Percentiles rank a stretch among this genome's conserved stretches.
phyloP scores from a whole-genome alignment of 2,888 invertebrate genomes.

The Agapostemon virescens region DNA sequence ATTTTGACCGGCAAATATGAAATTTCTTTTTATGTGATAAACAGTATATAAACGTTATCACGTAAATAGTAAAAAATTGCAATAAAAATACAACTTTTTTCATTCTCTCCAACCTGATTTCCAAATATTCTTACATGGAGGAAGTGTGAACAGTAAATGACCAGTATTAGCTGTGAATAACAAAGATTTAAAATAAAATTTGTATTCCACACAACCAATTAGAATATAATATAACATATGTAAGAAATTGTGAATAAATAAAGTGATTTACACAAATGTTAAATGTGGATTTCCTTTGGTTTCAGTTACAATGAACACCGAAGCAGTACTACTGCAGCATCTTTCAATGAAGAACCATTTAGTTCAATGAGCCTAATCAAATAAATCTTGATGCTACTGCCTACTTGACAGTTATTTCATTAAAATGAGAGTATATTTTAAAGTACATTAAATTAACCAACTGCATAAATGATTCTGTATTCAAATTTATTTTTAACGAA shows the following conservation, averaged over 20 bases:
- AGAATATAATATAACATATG: conserved; percentile 21
- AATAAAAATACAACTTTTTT: conserved; percentile 70
- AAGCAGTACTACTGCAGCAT: conserved; percentile 61
- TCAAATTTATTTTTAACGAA: conserved; percentile 6
- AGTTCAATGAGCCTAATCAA: conserved; percentile 67
- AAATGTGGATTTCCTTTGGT: conserved; percentile 63
- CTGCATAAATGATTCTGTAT: neutral
- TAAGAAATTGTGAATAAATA: conserved; percentile 31
- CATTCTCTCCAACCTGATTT: conserved; percentile 77
- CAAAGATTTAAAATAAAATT: conserved; percentile 63
- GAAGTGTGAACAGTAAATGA: conserved; percentile 76
- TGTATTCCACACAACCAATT: conserved; percentile 34
- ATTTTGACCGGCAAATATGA: conserved; percentile 59
- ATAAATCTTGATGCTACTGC: conserved; percentile 57
- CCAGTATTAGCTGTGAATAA: conserved; percentile 77
- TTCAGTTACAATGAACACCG: conserved; percentile 60
- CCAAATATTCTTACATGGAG: conserved; percentile 76
- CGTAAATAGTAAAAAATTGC: conserved; percentile 66
- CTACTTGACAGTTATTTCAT: conserved; percentile 38
- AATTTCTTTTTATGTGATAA: conserved; percentile 57
- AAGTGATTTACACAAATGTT: conserved; percentile 36
- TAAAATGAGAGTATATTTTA: conserved; percentile 26
- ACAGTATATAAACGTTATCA: conserved; percentile 62
- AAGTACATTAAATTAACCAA: neutral
- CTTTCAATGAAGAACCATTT: conserved; percentile 65